Percentiles rank a stretch among this genome's conserved stretches.
Evolutionary conservation across 1,140 invertebrate genomes (phyloP).

Genomic region (Acromyrmex heyeri): DNA sequence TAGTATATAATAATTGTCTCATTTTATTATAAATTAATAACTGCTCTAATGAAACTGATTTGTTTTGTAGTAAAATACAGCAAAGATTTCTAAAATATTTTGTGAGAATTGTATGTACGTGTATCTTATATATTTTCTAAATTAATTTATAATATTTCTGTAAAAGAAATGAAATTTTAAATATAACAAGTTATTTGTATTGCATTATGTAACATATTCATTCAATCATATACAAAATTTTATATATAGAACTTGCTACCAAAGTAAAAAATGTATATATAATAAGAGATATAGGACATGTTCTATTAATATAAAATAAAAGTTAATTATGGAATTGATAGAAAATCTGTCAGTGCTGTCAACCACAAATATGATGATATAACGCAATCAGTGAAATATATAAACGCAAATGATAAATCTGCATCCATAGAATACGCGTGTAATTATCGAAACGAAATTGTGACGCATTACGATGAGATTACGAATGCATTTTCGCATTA

Average conservation of each 20-base stretch:
- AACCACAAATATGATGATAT: neutral
- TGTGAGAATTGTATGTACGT: neutral
- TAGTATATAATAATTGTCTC: neutral
- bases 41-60: too few relatives aligned
- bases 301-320: neutral
- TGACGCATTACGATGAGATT: neutral
- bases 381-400: neutral
- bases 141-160: conserved; percentile 6
- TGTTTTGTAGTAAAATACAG: neutral
- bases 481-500: neutral
- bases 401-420: conserved; percentile 28
- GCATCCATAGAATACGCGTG: neutral
- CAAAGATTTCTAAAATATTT: neutral
- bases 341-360: neutral
- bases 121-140: neutral
- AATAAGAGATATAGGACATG: neutral
- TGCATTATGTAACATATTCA: neutral
- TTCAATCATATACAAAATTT: neutral
- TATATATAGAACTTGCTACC: neutral
- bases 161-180: conserved; percentile 1
- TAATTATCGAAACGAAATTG: conserved; percentile 25
- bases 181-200: neutral
- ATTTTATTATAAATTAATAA: neutral
- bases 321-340: conserved; percentile 4
- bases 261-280: conserved; percentile 13